These are phyloP conservation scores for Rhaphigaster nebulosa DNA, from an alignment of 2,888 invertebrate genomes.

Conservation along the genomic window DNA sequence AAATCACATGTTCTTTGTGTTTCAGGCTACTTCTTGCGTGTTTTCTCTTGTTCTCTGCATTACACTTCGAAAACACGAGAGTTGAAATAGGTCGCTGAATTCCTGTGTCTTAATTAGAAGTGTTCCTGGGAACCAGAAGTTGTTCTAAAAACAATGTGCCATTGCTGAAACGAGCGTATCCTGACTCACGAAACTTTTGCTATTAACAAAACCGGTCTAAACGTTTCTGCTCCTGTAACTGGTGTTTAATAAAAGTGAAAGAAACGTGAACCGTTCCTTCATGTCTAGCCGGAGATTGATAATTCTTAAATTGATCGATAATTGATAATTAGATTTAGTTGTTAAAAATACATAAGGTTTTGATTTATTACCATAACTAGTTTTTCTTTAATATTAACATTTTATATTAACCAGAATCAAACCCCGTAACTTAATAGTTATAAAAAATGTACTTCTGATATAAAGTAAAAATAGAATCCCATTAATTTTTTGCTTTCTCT, in stretches of 20 bases:
- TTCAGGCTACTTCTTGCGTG: not conserved
- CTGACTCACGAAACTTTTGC: conserved; percentile 18
- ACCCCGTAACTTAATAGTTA: no score
- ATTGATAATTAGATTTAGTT: not conserved
- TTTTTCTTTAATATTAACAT: no score
- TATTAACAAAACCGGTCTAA: conserved; percentile 21
- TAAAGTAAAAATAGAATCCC: no score
- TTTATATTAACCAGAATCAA: no score
- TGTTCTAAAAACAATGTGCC: conserved; percentile 3
- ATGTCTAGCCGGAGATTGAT: not conserved
- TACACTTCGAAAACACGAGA: not conserved
- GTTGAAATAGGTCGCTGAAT: conserved; percentile 28
- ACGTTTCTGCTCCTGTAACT: conserved; percentile 6
- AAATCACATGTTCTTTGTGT: not conserved
- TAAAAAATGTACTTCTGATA: no score
- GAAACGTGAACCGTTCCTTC: not conserved
- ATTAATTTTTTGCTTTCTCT: no score
- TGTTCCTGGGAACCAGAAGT: conserved; percentile 29
- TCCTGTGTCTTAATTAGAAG: conserved; percentile 19
- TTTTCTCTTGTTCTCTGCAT: not conserved
- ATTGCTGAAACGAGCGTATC: conserved; percentile 8
- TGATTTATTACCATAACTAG: not conserved
- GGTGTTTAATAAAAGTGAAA: not conserved
- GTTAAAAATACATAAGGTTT: not conserved
- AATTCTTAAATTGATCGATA: not conserved